Evolutionary conservation across 2,888 invertebrate genomes (phyloP).

Genomic region (Eristalinus sepulchralis): DNA sequence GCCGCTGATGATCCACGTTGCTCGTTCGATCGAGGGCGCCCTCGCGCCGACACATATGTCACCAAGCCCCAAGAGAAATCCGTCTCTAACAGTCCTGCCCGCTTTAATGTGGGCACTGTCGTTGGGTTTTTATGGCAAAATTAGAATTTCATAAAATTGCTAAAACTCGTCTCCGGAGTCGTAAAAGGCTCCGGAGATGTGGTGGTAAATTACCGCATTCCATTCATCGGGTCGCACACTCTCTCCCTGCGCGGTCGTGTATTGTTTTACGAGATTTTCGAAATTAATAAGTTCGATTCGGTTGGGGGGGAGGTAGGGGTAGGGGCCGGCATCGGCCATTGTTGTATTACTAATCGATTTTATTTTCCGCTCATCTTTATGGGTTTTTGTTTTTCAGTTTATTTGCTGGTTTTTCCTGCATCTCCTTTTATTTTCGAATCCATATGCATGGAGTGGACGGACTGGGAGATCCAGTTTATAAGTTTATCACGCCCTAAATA

Average conservation of each 20-base stretch:
- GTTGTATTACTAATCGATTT: conserved; percentile 40
- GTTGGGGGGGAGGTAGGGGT: not conserved
- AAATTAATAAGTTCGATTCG: conserved; percentile 9
- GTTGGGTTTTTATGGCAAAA: conserved; percentile 14
- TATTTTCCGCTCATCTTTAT: conserved; percentile 18
- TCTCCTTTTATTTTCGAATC: conserved; percentile 1
- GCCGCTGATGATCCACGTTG: not conserved
- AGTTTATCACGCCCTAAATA: conserved; percentile 46
- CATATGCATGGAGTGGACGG: not conserved
- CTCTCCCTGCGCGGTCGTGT: not conserved
- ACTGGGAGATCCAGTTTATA: conserved; percentile 21
- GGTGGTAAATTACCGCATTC: conserved; percentile 34
- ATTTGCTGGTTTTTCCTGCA: conserved; percentile 21
- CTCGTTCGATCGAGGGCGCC: not conserved
- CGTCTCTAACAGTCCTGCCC: not conserved
- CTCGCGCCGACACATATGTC: conserved; percentile 7
- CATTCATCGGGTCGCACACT: not conserved
- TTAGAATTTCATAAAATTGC: conserved; percentile 44
- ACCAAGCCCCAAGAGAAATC: not conserved
- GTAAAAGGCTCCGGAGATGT: conserved; percentile 29
- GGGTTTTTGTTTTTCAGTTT: conserved; percentile 31
- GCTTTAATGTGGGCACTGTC: conserved; percentile 10
- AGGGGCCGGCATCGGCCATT: not conserved
- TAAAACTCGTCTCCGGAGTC: conserved; percentile 22
- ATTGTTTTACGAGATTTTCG: conserved; percentile 36